Percentiles rank a stretch among this genome's conserved stretches.
Evolutionary conservation across 2,888 invertebrate species (phyloP).

Genomic region (Monochamus alternatus): DNA sequence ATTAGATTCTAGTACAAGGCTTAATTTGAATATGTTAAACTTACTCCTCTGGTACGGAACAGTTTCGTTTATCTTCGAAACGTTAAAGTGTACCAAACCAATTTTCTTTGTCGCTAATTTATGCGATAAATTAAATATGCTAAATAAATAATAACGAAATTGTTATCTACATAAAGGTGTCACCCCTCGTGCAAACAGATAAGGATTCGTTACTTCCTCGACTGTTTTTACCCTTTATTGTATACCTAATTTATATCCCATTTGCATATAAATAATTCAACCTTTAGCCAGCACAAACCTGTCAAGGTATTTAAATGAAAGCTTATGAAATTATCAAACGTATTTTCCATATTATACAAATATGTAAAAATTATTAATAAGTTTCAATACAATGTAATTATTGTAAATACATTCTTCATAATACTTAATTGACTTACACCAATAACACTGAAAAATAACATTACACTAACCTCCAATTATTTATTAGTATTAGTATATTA

Average conservation of each 20-base stretch:
- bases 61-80: conserved; percentile 5
- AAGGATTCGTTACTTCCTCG: not conserved
- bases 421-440: too few relatives aligned
- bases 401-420: too few relatives aligned
- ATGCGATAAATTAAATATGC: conserved; percentile 2
- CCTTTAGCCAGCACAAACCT: too few relatives aligned
- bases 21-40: conserved; percentile 7
- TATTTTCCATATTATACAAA: too few relatives aligned
- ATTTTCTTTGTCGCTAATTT: conserved; percentile 1
- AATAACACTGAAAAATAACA: too few relatives aligned
- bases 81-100: conserved; percentile 6
- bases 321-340: too few relatives aligned
- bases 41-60: not conserved
- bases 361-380: too few relatives aligned
- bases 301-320: too few relatives aligned
- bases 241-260: not conserved
- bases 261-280: too few relatives aligned
- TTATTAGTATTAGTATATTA: too few relatives aligned
- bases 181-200: not conserved
- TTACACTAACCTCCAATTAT: too few relatives aligned
- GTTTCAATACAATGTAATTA: too few relatives aligned
- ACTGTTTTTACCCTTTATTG: not conserved
- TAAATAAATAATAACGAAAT: conserved; percentile 4
- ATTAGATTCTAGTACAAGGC: not conserved
- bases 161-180: not conserved